These are phyloP conservation scores for Ploceus nigricollis DNA, from an alignment of 2,113 vertebrate species.

Conservation along the genomic window DNA sequence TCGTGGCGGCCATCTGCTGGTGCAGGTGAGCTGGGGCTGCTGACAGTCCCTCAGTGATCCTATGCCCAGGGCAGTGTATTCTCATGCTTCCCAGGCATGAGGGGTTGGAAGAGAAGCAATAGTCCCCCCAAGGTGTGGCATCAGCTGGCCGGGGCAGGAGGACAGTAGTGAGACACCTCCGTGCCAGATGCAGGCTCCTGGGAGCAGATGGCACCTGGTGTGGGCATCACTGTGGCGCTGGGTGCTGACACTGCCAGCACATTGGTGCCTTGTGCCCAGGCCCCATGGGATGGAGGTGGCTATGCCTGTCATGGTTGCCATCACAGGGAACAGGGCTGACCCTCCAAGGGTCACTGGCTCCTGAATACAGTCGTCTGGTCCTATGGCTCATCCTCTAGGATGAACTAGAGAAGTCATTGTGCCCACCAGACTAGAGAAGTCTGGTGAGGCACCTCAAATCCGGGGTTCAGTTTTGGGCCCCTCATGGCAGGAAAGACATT, in stretches of 20 bases:
- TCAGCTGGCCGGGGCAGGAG: accelerated
- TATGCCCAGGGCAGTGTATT: neutral
- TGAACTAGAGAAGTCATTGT: neutral
- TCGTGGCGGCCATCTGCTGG: slow-evolving; percentile 82
- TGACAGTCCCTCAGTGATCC: neutral
- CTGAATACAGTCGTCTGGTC: accelerated
- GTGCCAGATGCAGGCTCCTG: neutral
- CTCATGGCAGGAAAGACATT: neutral
- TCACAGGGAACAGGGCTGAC: neutral
- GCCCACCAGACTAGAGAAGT: too few relatives aligned
- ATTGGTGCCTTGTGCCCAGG: neutral
- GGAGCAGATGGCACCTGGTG: accelerated
- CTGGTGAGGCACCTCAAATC: neutral
- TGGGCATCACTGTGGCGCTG: accelerated
- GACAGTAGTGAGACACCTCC: neutral
- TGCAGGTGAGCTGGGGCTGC: slow-evolving; percentile 76
- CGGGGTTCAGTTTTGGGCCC: neutral
- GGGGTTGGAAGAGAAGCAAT: neutral
- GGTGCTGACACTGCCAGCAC: neutral
- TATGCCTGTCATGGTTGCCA: neutral
- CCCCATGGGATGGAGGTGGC: accelerated
- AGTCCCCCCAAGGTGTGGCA: too few relatives aligned
- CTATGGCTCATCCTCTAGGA: neutral
- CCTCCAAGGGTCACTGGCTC: neutral
- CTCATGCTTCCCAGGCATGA: accelerated